Evolutionary conservation across 2,797 vertebrate species (phyloP), one percentile per base, ranked within the genome.

Genomic region (Buphagus erythrorhynchus): DNA sequence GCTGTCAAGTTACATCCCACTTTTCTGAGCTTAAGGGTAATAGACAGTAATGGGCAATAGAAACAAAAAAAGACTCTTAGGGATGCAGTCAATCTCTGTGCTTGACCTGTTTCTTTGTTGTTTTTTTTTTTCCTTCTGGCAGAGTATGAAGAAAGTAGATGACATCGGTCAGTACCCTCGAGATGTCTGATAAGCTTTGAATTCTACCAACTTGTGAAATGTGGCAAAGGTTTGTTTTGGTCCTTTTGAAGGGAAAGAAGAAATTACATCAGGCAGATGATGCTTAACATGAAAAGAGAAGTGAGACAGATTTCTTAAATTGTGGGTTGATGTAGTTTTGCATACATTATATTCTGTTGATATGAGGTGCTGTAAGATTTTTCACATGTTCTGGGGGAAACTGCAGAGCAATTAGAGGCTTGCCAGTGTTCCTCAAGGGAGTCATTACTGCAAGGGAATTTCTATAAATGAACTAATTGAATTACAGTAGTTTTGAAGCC

Each of bases 241-340:
- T 91, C 73, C 54, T n/a, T 1, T 38, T 67, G 76, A 67, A 90
- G 80, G 77, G 74, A 88, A 84, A 84, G 80, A 90, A 94, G 59
- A 90, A 92, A 92, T 83, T 58, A 52, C 51, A 73, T 73, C 73
- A 84, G 63, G 51, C 72, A 86, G 68, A 86, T 58, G 79, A 95
- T 19, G 16, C 55, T 86, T 57, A 61, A 71, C 25, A 36, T 72
- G 65, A 94, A 91, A 91, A 91, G 43, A 91, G 90, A 94, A 92
- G 80, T 16, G 5, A 36, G 63, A 82, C 16, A 72, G 35, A 73
- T 88, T 82, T 96, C 58, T 88, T 76, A 42, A 68, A 55, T 14
- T 76, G 62, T 68, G 86, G 55, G 55, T 42, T 46, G 45, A 62
- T 52, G 83, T 11, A 20, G 40, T 42, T 82, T 77, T 85, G 66